These are phyloP conservation scores for Ochotona princeps DNA, from an alignment of 2,113 vertebrate genomes.

Conservation along the genomic window DNA sequence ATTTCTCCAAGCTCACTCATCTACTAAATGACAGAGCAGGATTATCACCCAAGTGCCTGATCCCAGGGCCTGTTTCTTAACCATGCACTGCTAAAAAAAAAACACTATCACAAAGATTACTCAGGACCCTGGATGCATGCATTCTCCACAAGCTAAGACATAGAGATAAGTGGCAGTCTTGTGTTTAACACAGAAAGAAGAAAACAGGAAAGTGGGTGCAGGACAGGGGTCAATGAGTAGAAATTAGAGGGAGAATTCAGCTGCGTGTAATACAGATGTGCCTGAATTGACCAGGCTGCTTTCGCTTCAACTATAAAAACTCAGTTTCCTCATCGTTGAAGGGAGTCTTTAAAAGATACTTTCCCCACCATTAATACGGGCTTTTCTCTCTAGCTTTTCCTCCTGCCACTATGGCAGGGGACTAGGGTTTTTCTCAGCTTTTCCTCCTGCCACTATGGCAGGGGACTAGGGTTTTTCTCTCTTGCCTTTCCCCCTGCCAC, in stretches of 20 bases:
- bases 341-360: too few relatives aligned
- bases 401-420: too few relatives aligned
- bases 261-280: background rate
- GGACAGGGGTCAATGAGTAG: background rate
- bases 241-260: background rate
- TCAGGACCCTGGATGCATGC: background rate
- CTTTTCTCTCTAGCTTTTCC: too few relatives aligned
- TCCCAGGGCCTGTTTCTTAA: background rate
- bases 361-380: too few relatives aligned
- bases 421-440: too few relatives aligned
- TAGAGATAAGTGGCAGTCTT: background rate
- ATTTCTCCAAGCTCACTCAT: background rate
- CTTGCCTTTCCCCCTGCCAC: too few relatives aligned
- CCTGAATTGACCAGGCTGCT: background rate
- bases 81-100: background rate
- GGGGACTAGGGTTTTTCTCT: too few relatives aligned
- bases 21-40: background rate
- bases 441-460: too few relatives aligned
- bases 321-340: too few relatives aligned
- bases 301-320: background rate
- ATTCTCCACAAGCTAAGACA: background rate
- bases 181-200: background rate
- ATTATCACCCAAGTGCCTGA: background rate
- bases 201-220: background rate
- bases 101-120: accelerated